These are phyloP conservation scores for Tyto alba DNA, from an alignment of 2,113 vertebrate species.

Conservation along the genomic window DNA sequence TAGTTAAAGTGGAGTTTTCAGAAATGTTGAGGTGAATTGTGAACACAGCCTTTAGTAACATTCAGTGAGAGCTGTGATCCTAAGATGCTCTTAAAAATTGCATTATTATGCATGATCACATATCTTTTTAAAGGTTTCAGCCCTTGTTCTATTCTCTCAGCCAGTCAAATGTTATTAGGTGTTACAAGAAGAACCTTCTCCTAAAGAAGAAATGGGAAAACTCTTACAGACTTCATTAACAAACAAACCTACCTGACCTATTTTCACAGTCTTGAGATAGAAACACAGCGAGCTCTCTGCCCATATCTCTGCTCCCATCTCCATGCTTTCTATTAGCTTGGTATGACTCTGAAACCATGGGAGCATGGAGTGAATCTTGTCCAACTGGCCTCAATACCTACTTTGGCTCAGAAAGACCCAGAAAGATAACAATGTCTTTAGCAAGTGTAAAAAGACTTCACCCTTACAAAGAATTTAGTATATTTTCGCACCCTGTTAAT, in stretches of 20 bases:
- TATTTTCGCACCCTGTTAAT: not conserved
- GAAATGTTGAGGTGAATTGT: not conserved
- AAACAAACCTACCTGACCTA: conserved; percentile 26
- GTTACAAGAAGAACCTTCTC: not conserved
- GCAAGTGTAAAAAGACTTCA: conserved; percentile 26
- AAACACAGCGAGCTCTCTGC: conserved; percentile 1
- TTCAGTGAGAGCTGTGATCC: not conserved
- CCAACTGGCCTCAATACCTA: conserved; percentile 19
- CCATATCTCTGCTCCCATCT: conserved; percentile 18
- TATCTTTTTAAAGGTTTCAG: not conserved
- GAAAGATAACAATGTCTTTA: not conserved
- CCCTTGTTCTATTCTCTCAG: not conserved
- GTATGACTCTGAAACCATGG: conserved; percentile 20
- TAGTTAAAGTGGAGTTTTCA: not conserved
- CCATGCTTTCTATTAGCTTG: conserved; percentile 13
- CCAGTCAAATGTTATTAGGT: not conserved
- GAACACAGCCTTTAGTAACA: not conserved
- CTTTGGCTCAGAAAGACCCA: not conserved
- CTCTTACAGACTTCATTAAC: not conserved
- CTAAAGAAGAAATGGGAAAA: not conserved
- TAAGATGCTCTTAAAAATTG: not conserved
- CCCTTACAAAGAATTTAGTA: conserved; percentile 39
- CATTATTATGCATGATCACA: not conserved
- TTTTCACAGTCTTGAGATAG: conserved; percentile 33
- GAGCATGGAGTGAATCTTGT: not conserved